These are phyloP conservation scores for Matsumurasca onukii DNA, from an alignment of 1,140 invertebrate genomes.

Conservation along the genomic window DNA sequence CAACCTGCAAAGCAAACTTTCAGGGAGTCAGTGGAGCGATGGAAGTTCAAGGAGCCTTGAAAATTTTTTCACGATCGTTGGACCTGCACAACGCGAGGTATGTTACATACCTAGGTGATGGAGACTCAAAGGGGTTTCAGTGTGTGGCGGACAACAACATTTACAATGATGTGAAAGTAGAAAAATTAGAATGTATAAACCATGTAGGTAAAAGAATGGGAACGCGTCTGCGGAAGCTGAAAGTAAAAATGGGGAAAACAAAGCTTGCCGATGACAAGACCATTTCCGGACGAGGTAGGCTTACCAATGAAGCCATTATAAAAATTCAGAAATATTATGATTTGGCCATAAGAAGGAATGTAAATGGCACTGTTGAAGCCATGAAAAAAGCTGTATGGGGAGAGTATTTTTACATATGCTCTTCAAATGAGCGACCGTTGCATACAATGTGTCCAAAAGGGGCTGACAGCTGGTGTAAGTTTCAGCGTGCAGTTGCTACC, in stretches of 20 bases:
- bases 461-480: background rate
- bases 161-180: slow-evolving; percentile 16
- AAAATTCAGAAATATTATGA: slow-evolving; percentile 38
- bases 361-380: slow-evolving; percentile 18
- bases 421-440: slow-evolving; percentile 23
- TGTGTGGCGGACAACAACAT: background rate
- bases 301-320: slow-evolving; percentile 21
- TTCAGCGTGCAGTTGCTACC: background rate
- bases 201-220: slow-evolving; percentile 38
- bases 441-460: slow-evolving; percentile 33
- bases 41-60: slow-evolving; percentile 35
- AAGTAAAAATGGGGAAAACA: background rate
- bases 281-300: background rate
- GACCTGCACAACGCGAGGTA: slow-evolving; percentile 30
- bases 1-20: slow-evolving; percentile 35
- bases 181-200: slow-evolving; percentile 37
- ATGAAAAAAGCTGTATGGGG: slow-evolving; percentile 33
- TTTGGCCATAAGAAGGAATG: slow-evolving; percentile 28
- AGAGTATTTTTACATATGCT: slow-evolving; percentile 30
- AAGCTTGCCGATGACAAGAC: slow-evolving; percentile 13
- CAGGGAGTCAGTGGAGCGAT: slow-evolving; percentile 36
- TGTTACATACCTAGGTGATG: slow-evolving; percentile 35
- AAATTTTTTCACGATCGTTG: slow-evolving; percentile 36
- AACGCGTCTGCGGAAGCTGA: slow-evolving; percentile 19
- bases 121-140: slow-evolving; percentile 31